Evolutionary conservation across 2,797 vertebrate species (phyloP).

Genomic region (Ctenopoma multispine): DNA sequence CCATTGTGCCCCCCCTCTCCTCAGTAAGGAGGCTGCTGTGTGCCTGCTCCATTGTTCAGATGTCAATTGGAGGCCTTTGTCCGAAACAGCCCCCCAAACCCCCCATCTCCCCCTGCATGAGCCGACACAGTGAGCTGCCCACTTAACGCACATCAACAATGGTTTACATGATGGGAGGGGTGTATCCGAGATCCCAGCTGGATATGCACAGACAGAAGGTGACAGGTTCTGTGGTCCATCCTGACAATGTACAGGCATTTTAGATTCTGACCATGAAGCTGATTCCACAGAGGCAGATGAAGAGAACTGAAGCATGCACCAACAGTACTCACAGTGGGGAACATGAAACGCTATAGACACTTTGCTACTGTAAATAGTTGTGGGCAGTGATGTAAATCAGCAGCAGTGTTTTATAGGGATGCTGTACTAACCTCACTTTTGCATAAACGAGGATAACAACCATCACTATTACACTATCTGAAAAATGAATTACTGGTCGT

Average conservation of each 20-base stretch:
- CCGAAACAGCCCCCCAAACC: conserved; percentile 15
- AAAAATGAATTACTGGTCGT: no score
- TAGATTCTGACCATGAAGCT: neutral
- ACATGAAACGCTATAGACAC: neutral
- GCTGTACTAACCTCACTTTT: neutral
- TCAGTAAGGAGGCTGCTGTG: conserved; percentile 69
- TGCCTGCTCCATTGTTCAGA: conserved; percentile 84
- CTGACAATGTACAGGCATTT: neutral
- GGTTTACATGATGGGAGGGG: conserved; percentile 22
- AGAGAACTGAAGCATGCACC: no score
- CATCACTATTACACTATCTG: no score
- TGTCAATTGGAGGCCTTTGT: conserved; percentile 82
- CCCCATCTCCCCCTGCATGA: conserved; percentile 48
- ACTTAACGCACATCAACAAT: conserved; percentile 43
- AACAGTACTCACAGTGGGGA: neutral
- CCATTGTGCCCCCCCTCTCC: conserved; percentile 72
- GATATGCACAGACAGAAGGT: neutral
- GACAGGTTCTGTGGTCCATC: neutral
- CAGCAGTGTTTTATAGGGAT: neutral
- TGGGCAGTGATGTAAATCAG: neutral
- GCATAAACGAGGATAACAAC: no score
- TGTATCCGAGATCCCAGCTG: conserved; percentile 20
- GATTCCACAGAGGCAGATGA: neutral
- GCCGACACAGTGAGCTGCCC: conserved; percentile 58
- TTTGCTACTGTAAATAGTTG: no score